Conservation (phyloP, 2,113 vertebrate species). For the Aspidoscelis tigris region DNA sequence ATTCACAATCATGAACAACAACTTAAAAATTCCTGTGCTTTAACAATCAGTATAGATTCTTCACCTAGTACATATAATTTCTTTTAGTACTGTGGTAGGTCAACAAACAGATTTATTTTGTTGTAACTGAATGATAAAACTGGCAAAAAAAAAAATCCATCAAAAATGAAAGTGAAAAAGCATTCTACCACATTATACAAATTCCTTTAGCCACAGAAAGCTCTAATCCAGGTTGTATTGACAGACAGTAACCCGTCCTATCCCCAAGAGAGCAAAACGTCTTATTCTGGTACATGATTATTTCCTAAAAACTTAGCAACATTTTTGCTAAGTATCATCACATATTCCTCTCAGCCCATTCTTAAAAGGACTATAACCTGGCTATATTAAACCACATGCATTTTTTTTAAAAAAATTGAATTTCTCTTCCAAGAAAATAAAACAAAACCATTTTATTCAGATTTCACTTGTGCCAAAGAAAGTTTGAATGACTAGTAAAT, state of each 20-base stretch:
- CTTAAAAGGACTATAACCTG: no score
- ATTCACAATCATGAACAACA: neutral
- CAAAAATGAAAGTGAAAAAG: neutral
- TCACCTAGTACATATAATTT: neutral
- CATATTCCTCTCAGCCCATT: no score
- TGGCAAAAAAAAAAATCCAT: neutral
- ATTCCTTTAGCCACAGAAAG: neutral
- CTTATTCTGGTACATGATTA: no score
- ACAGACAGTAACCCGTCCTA: neutral
- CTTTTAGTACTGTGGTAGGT: neutral
- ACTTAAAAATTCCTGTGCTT: neutral
- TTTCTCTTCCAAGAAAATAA: neutral
- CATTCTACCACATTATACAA: neutral
- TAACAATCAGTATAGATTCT: neutral
- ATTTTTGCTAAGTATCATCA: no score
- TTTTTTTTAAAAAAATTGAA: neutral
- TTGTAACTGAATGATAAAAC: neutral
- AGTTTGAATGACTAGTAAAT: neutral
- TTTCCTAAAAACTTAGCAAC: no score
- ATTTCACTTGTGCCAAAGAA: constrained; percentile 23
- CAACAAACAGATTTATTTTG: neutral
- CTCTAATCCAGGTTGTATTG: neutral
- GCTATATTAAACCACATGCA: constrained; percentile 5
- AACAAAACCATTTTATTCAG: neutral
- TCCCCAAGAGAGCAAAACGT: no score